Percentiles rank a stretch among this genome's conserved stretches.
These are phyloP conservation scores for Dipus sagitta DNA, from an alignment of 2,797 vertebrate species.

Conservation along the genomic window DNA sequence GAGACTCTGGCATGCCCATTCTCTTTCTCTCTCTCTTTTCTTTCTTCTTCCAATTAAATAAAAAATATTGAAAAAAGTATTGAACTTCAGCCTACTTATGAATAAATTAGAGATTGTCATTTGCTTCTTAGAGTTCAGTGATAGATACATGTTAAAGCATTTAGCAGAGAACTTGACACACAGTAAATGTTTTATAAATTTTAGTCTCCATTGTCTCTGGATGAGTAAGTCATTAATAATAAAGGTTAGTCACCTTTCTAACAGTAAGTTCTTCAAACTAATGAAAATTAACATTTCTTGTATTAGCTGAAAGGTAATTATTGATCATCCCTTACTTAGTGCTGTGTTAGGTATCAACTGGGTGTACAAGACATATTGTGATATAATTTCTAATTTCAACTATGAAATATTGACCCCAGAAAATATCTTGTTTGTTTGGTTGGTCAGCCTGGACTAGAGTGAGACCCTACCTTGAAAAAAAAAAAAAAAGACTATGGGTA, in stretches of 20 bases:
- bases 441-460: no score
- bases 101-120: constrained; percentile 49
- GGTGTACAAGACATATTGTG: not conserved
- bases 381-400: constrained; percentile 29
- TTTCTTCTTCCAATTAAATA: no score
- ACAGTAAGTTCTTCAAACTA: constrained; percentile 28
- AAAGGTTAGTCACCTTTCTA: constrained; percentile 1
- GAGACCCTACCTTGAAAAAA: no score
- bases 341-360: not conserved
- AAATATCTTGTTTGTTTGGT: not conserved
- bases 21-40: no score
- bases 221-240: constrained; percentile 55
- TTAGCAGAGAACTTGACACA: constrained; percentile 18
- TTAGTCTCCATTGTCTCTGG: constrained; percentile 41
- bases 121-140: constrained; percentile 58
- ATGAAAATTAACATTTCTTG: constrained; percentile 52
- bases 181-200: constrained; percentile 6
- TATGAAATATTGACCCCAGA: constrained; percentile 31
- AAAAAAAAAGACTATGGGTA: no score
- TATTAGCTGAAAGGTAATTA: constrained; percentile 14
- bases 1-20: no score
- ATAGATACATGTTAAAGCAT: constrained; percentile 30
- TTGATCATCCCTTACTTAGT: constrained; percentile 19
- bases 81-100: constrained; percentile 53
- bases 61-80: no score